Percentiles rank a stretch among this genome's conserved stretches.
phyloP scores from a whole-genome alignment of 2,888 invertebrate species.

The Thysanoteuthis rhombus region DNA sequence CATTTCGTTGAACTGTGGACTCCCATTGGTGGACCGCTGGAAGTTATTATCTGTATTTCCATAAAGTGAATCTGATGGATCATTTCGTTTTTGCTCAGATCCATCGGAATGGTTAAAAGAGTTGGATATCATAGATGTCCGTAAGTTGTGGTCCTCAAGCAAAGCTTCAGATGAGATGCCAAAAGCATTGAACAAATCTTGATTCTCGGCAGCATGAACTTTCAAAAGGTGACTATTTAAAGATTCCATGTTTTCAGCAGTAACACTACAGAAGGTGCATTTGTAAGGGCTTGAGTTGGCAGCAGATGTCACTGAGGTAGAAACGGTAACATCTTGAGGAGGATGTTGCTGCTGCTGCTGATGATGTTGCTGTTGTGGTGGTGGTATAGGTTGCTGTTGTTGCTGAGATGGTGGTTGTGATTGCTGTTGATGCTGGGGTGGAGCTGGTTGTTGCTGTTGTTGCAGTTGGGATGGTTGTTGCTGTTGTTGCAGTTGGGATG shows the following conservation, averaged over 20 bases:
- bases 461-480: conserved; percentile 21
- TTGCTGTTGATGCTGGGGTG: conserved; percentile 34
- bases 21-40: conserved; percentile 37
- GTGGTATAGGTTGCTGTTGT: conserved; percentile 13
- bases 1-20: conserved; percentile 16
- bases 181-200: conserved; percentile 60
- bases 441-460: conserved; percentile 22
- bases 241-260: conserved; percentile 57
- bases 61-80: conserved; percentile 36
- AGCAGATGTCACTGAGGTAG: conserved; percentile 30
- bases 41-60: conserved; percentile 33
- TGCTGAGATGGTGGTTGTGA: conserved; percentile 41
- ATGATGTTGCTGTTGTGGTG: background rate
- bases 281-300: conserved; percentile 42
- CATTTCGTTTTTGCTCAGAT: conserved; percentile 33
- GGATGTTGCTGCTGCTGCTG: conserved; percentile 23
- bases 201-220: conserved; percentile 66
- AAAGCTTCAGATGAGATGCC: conserved; percentile 60
- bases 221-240: conserved; percentile 67
- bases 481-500: too few relatives aligned
- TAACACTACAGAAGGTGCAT: conserved; percentile 68
- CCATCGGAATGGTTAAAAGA: conserved; percentile 36
- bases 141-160: conserved; percentile 44
- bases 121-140: conserved; percentile 36
- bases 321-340: conserved; percentile 29